Evolutionary conservation across 1,140 invertebrate species (phyloP), one percentile per base, ranked within the genome.

Genomic region (Nasonia longicornis): DNA sequence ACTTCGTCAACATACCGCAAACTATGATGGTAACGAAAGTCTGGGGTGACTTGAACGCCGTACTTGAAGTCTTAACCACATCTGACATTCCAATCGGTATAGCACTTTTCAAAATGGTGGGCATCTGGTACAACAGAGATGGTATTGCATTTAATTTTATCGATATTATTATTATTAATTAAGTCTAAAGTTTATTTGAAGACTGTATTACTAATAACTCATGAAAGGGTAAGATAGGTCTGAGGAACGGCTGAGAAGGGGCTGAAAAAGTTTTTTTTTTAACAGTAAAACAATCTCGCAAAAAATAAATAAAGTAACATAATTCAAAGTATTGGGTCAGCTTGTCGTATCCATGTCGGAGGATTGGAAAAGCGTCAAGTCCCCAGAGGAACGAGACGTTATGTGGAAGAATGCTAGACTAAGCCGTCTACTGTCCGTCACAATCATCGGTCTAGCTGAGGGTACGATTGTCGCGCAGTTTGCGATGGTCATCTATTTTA

Each of bases 1-100:
- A 35, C 38, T 82, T 82, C 22, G 77, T 82, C 22, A 84, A 79
- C 38, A 20, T 83, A 31, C 80, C 84, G 8, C 84, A 84, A 75
- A 83, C 84, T 22, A 66, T 84, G 3, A 78, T 66, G 35, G 29
- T 81, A 14, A 35, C 14, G 0, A 58, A 81, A 20, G 38, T 82
- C 20, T 83, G 82, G 79, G 82, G 82, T 42, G 76, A 86, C 72
- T 80, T 84, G 35, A 80, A 86, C 38, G 80, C 52, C 11, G 73
- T 84, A 22, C 82, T 84, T 6, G 84, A 82, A 71, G 69, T 77
- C 72, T 80, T 79, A 29, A 82, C 67, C 82, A 82, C 67, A n/a
- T 63, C 66, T 1, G 20, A 79, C 38, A 82, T 82, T 74, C 69
- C 85, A 20, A 52, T 79, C 10, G 48, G 64, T 2, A 69, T 82